phyloP scores from a whole-genome alignment of 2,797 vertebrate species.

The Sebastes jordani region DNA sequence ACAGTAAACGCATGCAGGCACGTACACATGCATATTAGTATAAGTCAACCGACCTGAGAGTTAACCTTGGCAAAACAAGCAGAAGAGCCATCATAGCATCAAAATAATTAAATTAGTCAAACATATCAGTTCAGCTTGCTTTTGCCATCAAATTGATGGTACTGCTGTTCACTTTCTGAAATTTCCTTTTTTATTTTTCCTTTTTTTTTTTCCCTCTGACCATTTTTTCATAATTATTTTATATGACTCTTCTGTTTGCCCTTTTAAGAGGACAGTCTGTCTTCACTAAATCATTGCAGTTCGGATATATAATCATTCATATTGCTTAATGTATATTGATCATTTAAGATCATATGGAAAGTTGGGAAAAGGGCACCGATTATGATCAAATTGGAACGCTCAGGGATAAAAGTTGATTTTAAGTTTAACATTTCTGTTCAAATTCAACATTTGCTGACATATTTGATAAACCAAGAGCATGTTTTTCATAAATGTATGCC shows the following conservation, averaged over 20 bases:
- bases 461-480: constrained; percentile 11
- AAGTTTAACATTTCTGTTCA: constrained; percentile 6
- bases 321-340: constrained; percentile 69
- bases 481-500: constrained; percentile 7
- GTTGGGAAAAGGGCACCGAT: constrained; percentile 74
- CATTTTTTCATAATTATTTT: constrained; percentile 52
- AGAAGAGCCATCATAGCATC: neutral
- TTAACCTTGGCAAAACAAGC: neutral
- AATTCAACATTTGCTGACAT: constrained; percentile 29
- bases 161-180: neutral
- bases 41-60: neutral
- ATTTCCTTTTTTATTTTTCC: neutral
- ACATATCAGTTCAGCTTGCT: neutral
- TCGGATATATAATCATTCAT: constrained; percentile 67
- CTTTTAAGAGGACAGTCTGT: constrained; percentile 70
- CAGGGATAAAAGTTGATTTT: constrained; percentile 20
- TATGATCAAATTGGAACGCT: constrained; percentile 51
- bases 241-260: constrained; percentile 69
- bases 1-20: neutral
- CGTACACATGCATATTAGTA: neutral
- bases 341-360: constrained; percentile 59
- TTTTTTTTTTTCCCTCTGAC: constrained; percentile 7
- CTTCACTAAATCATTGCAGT: constrained; percentile 64
- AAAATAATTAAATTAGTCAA: constrained; percentile 7
- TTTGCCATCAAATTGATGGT: neutral